Evolutionary conservation across 2,113 vertebrate species (phyloP).

Genomic region (Steatornis caripensis): DNA sequence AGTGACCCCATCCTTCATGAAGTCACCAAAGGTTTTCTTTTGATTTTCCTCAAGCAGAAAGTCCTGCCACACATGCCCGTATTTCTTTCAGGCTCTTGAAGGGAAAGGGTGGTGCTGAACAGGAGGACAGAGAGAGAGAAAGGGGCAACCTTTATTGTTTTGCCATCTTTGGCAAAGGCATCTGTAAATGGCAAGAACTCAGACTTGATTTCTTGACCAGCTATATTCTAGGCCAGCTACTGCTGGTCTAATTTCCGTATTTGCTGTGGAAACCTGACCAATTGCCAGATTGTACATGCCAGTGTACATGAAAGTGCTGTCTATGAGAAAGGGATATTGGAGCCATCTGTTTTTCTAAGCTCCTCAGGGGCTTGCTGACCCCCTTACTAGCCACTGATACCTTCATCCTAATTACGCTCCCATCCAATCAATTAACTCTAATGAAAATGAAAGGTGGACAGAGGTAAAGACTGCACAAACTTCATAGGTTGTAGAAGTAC

Average conservation of each 20-base stretch:
- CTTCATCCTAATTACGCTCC: not conserved
- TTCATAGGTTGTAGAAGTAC: accelerated
- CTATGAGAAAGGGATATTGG: not conserved
- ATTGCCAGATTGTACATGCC: not conserved
- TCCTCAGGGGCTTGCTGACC: not conserved
- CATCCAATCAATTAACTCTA: not conserved
- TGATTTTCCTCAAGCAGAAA: not conserved
- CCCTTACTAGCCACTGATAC: not conserved
- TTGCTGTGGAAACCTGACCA: conserved; percentile 39
- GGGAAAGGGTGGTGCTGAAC: not conserved
- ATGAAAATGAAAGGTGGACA: not conserved
- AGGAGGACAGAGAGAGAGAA: not conserved
- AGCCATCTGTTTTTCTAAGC: not conserved
- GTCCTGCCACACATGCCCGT: not conserved
- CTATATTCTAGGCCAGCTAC: not conserved
- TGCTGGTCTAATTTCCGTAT: not conserved
- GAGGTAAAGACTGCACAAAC: not conserved
- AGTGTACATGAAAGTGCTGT: not conserved
- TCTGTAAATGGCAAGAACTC: not conserved
- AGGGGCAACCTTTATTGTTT: not conserved
- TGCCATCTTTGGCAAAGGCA: not conserved
- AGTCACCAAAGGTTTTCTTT: not conserved
- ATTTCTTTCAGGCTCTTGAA: not conserved
- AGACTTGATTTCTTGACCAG: too few relatives aligned
- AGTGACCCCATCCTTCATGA: not conserved